A percentile compares a stretch with the other conserved stretches of the same genome.
These are phyloP conservation scores for Thermophis baileyi DNA, from an alignment of 2,113 vertebrate species.

Conservation along the genomic window DNA sequence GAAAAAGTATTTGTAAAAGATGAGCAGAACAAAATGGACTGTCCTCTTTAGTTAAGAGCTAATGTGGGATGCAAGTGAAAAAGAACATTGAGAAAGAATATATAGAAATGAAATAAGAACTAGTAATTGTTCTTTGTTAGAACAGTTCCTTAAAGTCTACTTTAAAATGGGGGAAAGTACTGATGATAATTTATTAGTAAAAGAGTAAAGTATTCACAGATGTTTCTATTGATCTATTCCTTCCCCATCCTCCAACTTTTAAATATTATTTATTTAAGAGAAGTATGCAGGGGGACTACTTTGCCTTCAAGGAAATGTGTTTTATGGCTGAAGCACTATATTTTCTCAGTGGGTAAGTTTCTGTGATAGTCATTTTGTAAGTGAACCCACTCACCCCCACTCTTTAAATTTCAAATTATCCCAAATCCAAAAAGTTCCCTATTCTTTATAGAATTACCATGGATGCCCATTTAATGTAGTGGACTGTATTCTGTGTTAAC, in stretches of 20 bases:
- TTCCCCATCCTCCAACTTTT: neutral
- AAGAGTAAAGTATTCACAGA: neutral
- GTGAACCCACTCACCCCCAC: neutral
- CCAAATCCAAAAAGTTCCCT: neutral
- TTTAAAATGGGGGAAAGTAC: neutral
- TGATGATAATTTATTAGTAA: neutral
- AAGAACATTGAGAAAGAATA: neutral
- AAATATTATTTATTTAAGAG: neutral
- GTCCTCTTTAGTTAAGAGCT: neutral
- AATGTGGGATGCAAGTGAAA: neutral
- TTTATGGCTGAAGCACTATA: neutral
- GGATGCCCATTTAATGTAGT: neutral
- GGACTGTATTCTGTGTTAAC: neutral
- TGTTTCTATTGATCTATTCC: neutral
- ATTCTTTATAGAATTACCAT: neutral
- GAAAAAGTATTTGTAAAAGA: neutral
- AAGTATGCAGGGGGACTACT: neutral
- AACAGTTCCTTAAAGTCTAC: neutral
- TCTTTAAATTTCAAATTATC: neutral
- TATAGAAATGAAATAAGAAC: constrained; percentile 18
- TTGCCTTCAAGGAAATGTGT: neutral
- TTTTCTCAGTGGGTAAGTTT: neutral
- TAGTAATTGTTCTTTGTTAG: constrained; percentile 4
- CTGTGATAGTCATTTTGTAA: neutral
- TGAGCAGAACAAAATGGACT: neutral